Percentiles rank a stretch among this genome's conserved stretches.
Conservation (phyloP, 1,140 invertebrate species). For the Macrocentrus cingulum region DNA sequence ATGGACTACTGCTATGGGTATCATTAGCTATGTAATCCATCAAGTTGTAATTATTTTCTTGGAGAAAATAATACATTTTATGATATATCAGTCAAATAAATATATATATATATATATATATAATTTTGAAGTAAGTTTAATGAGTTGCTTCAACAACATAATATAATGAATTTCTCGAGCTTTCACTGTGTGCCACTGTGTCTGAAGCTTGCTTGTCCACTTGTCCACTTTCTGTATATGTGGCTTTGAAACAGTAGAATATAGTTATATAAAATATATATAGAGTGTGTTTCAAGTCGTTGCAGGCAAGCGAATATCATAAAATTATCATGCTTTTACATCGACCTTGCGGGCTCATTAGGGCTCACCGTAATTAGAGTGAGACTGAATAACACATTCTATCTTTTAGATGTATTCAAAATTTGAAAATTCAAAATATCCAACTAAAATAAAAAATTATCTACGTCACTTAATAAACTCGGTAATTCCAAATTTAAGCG, state of each 20-base stretch:
- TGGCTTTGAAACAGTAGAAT: no score
- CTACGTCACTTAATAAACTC: no score
- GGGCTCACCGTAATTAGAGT: constrained; percentile 12
- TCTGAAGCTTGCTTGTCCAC: constrained; percentile 15
- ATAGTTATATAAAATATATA: no score
- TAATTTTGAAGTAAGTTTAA: background rate
- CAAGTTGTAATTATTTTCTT: background rate
- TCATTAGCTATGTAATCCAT: no score
- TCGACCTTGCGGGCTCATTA: constrained; percentile 25
- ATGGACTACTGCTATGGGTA: background rate
- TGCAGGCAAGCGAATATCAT: no score
- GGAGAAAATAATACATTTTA: background rate
- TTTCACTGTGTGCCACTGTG: background rate
- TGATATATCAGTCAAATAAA: background rate
- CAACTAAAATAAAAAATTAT: no score
- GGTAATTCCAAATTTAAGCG: no score
- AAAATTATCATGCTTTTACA: constrained; percentile 29
- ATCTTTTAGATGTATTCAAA: no score
- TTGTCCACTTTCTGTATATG: no score
- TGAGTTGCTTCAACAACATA: constrained; percentile 13
- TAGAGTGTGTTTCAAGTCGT: no score
- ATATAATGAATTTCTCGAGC: background rate
- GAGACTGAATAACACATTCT: background rate
- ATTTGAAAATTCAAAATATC: no score
- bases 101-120: background rate